Base-by-base conservation (phyloP, 2,888 invertebrate species). In the Gastracanthus pulcherrimus region DNA sequence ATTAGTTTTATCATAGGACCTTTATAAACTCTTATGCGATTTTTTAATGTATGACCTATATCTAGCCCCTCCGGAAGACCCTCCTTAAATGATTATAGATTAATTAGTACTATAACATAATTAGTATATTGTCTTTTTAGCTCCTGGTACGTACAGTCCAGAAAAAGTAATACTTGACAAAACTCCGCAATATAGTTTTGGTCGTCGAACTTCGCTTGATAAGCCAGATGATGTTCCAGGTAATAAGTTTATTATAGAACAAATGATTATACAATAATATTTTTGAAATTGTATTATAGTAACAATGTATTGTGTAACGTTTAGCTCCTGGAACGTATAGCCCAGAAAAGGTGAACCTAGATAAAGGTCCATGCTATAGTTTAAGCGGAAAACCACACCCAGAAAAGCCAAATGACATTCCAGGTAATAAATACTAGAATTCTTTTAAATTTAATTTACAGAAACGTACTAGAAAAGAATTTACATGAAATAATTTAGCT, bases 151-250 rank as follows among this genome's bases (percentile, higher is more conserved):
- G 36, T 88, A 89, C 79, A 84, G 69, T 78, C 89, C 89, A 34
- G 95, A 95, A 86, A 94, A 93, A 87, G 92, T 93, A 36, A 94
- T 94, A 79, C 93, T 94, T 79, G 94, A 94, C 85, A 93, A 92
- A 84, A 93, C 94, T 70, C 93, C 94, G 71, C 95, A 93, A 86
- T 96, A 94, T 87, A 95, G 95, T 5, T 94, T 96, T 89, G 95
- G 95, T 36, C 92, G 94, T 83, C 88, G 86, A 26, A 34, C 48
- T 16, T 36, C 93, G 88, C 89, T 92, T 64, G 94, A 94, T 82
- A 94, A 93, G 86, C 92, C 93, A 58, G 93, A 93, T 84, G 93
- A 94, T 84, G 23, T 48, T 16, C 75, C 75, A 71, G 75, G 80
- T 66, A 71, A 84, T 77, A 82, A 82, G 72, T 45, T 45, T 16